A percentile compares a stretch with the other conserved stretches of the same genome.
These are phyloP conservation scores for Drosophila kanapiae DNA, from an alignment of 1,140 invertebrate genomes.

Conservation along the genomic window DNA sequence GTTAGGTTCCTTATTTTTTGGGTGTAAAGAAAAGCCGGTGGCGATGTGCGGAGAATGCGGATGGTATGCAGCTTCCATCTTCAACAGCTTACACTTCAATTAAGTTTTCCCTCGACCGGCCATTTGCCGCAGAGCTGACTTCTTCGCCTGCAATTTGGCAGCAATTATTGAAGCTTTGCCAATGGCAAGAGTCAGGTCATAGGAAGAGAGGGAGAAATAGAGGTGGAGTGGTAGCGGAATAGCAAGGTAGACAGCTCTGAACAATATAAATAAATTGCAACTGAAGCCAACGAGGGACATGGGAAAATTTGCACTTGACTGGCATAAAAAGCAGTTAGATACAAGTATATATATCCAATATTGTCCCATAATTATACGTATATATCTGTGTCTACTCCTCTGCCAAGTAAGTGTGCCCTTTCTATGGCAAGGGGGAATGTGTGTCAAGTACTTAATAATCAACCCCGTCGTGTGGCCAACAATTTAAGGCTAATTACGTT, in stretches of 20 bases:
- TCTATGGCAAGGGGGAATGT: constrained; percentile 19
- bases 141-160: constrained; percentile 75
- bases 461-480: constrained; percentile 52
- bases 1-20: neutral
- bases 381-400: neutral
- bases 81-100: constrained; percentile 79
- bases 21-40: constrained; percentile 18
- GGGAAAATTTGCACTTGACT: constrained; percentile 26
- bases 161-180: constrained; percentile 80
- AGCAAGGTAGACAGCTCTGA: constrained; percentile 35
- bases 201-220: neutral
- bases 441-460: constrained; percentile 69
- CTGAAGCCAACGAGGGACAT: constrained; percentile 48
- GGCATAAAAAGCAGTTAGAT: constrained; percentile 13
- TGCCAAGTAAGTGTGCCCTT: constrained; percentile 17
- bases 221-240: neutral
- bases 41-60: constrained; percentile 9
- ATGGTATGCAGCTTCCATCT: constrained; percentile 60
- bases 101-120: constrained; percentile 63
- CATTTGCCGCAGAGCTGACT: constrained; percentile 55
- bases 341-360: constrained; percentile 10
- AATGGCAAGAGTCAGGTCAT: constrained; percentile 64
- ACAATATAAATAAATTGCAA: constrained; percentile 78
- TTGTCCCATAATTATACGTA: constrained; percentile 26
- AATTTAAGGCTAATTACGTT: constrained; percentile 77